These are phyloP conservation scores for Tetramorium simillimum DNA, from an alignment of 1,140 invertebrate species.

Conservation along the genomic window DNA sequence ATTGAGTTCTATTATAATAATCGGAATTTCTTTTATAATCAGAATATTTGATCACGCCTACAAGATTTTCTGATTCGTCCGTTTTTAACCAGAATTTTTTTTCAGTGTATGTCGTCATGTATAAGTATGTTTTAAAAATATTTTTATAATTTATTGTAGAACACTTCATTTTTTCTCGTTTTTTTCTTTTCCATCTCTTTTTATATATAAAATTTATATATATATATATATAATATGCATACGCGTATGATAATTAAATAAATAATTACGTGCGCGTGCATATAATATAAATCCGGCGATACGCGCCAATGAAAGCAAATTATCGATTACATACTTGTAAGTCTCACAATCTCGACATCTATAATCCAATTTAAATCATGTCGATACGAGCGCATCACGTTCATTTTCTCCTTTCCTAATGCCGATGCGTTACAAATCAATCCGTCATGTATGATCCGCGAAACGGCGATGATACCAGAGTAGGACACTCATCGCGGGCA, in stretches of 20 bases:
- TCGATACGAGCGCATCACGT: not conserved
- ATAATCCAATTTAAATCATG: slow-evolving; percentile 12
- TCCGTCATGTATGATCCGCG: slow-evolving; percentile 27
- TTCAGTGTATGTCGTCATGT: too few relatives aligned
- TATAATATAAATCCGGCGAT: not conserved
- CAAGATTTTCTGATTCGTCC: too few relatives aligned
- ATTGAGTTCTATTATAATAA: too few relatives aligned
- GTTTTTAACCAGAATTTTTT: too few relatives aligned
- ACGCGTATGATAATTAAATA: too few relatives aligned
- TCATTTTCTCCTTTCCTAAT: not conserved
- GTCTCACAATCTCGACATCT: not conserved
- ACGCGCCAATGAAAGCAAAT: not conserved
- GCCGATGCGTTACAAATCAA: slow-evolving; percentile 42
- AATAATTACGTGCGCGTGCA: not conserved
- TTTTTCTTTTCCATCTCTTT: not conserved
- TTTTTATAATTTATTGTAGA: not conserved
- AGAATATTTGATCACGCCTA: too few relatives aligned
- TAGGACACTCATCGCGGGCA: slow-evolving; percentile 32
- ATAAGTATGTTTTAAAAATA: not conserved
- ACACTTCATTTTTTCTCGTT: not conserved
- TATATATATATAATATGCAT: not conserved
- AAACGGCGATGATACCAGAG: slow-evolving; percentile 57
- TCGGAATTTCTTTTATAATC: too few relatives aligned
- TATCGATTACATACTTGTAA: not conserved
- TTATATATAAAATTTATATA: not conserved